Evolutionary conservation across 2,888 invertebrate genomes (phyloP).

Genomic region (Cephalotes varians): DNA sequence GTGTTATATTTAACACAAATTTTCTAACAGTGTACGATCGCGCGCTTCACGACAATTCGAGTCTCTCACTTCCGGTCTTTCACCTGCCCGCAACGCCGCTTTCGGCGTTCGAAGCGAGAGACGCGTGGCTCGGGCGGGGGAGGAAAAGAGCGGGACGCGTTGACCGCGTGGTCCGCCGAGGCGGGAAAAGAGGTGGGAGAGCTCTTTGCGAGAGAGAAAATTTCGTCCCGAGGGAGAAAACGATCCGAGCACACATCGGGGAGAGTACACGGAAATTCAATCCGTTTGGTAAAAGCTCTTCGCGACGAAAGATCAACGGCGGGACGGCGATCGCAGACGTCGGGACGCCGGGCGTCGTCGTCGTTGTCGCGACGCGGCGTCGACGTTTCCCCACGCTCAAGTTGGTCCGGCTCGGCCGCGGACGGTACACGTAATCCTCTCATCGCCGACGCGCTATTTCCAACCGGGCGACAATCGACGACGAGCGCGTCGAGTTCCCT

Average conservation of each 20-base stretch:
- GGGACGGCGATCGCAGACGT: constrained; percentile 36
- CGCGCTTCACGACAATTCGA: background rate
- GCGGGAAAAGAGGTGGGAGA: background rate
- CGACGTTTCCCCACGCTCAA: constrained; percentile 57
- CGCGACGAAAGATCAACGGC: constrained; percentile 20
- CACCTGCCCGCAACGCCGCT: background rate
- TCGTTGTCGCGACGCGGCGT: constrained; percentile 10
- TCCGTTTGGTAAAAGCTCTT: constrained; percentile 22
- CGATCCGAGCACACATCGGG: background rate
- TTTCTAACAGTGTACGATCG: too few relatives aligned
- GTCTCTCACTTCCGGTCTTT: background rate
- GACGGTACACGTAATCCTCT: constrained; percentile 69
- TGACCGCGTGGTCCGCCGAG: background rate
- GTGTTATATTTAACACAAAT: too few relatives aligned
- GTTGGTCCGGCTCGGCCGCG: constrained; percentile 64
- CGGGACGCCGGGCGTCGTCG: constrained; percentile 44
- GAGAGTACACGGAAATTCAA: constrained; percentile 19
- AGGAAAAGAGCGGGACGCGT: background rate
- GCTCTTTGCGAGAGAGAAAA: background rate
- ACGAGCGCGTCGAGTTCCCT: constrained; percentile 42
- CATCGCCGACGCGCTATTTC: constrained; percentile 66
- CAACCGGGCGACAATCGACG: constrained; percentile 56
- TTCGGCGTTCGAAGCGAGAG: background rate
- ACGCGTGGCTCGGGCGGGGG: background rate
- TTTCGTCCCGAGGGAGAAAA: background rate